Evolutionary conservation across 2,888 invertebrate species (phyloP), one percentile per base, ranked within the genome.

Genomic region (Cristatella mucedo): DNA sequence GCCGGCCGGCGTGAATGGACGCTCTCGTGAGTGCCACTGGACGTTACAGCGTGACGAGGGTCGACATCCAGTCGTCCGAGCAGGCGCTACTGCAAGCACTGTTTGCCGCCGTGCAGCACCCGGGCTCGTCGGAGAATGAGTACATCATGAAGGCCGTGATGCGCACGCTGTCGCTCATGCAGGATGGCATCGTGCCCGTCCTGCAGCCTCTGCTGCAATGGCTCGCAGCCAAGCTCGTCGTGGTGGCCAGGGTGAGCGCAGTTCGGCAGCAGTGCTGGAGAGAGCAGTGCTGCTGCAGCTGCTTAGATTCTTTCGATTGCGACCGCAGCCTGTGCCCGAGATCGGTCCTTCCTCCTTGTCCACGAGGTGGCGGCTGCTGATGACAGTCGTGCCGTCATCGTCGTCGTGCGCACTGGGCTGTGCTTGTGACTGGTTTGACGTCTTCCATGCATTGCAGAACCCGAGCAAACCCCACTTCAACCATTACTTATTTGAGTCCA

Each of bases 71-170:
- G 21, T 48, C 50, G 1, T 46, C 47, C 41, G 52, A 53, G 4
- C 71, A 72, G 21, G 70, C 75, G 39, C 67, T 91, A 34, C 70
- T 95, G 9, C 70, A 72, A 4, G 78, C 78, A 40, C 71, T 95
- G 21, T 84, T 93, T 65, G 69, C 68, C 1, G 76, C 79, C 15
- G 70, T 95, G 40, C 75, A 76, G 5, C 50, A 54, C 22, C 74
- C 76, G 1, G 77, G 78, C 3, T 82, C 83, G 0, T 76, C 78
- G 49, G 91, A 95, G 69, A 95, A 95, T 64, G 93, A 95, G 66
- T 95, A 97, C 60, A 76, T 85, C 5, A 97, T 97, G 89, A 93
- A 89, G 73, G 87, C 87, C 2, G 76, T 93, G n/a, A 85, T 93
- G 76, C 74, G 89, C 44, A 78, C 78, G 36, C 76, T 91, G 57